Conservation (phyloP, 2,797 vertebrate species). For the Loriculus beryllinus region DNA sequence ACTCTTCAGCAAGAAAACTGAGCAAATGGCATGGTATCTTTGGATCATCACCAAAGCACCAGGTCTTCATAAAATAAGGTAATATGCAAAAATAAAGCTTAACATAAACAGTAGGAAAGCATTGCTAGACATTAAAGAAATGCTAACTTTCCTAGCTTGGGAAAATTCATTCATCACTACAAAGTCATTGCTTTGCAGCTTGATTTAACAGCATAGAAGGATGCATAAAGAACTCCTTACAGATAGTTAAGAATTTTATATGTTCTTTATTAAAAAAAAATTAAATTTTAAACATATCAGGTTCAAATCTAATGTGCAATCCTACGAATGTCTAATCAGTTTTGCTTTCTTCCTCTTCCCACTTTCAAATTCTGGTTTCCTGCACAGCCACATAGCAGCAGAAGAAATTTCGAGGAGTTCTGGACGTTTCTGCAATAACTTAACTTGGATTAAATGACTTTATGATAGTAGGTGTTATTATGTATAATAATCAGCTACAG, state of each 20-base stretch:
- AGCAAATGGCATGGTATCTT: background rate
- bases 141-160: background rate
- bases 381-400: background rate
- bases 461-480: background rate
- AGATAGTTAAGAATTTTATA: background rate
- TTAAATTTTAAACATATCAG: background rate
- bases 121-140: background rate
- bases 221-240: background rate
- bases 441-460: background rate
- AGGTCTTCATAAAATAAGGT: background rate
- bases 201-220: background rate
- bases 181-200: background rate
- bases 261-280: background rate
- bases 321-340: background rate
- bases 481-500: background rate
- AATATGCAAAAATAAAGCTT: background rate
- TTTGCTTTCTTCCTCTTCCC: conserved; percentile 5
- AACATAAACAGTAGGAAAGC: background rate
- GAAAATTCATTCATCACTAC: background rate
- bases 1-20: background rate
- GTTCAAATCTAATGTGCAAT: background rate
- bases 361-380: conserved; percentile 15
- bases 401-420: background rate
- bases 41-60: background rate
- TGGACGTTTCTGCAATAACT: background rate